Percentiles rank a stretch among this genome's conserved stretches.
phyloP scores from a whole-genome alignment of 2,888 invertebrate genomes.

The Pterostichus niger region DNA sequence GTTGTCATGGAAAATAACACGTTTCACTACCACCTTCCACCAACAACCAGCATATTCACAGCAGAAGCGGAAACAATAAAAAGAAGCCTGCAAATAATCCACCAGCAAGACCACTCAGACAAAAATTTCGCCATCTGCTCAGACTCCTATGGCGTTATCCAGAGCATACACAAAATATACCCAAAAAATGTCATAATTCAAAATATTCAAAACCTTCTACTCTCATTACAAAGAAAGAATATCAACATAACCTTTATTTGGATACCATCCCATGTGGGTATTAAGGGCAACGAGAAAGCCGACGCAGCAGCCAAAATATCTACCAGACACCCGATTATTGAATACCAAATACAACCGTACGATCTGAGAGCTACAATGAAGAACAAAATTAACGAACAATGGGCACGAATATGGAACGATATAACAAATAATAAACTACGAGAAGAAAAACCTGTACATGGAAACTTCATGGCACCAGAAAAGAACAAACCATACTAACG shows the following conservation, averaged over 20 bases:
- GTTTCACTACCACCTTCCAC: too few relatives aligned
- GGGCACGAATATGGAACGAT: background rate
- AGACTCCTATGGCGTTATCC: background rate
- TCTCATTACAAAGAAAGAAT: background rate
- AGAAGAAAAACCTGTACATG: background rate
- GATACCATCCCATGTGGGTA: constrained; percentile 6
- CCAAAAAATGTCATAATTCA: background rate
- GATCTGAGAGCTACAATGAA: background rate
- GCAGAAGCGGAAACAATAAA: background rate
- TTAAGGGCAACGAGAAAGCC: background rate
- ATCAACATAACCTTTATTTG: background rate
- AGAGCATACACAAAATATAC: background rate
- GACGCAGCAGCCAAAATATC: background rate
- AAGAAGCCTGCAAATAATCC: background rate
- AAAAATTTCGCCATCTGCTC: background rate
- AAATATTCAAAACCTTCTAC: background rate
- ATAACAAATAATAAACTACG: constrained; percentile 26
- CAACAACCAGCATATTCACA: too few relatives aligned
- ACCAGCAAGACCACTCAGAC: background rate
- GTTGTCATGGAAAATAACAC: too few relatives aligned
- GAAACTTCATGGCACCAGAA: background rate
- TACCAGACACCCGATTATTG: background rate
- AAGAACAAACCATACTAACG: background rate
- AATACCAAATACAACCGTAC: background rate
- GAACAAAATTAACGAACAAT: background rate